Percentiles rank a stretch among this genome's conserved stretches.
phyloP scores from a whole-genome alignment of 1,140 invertebrate genomes.

The Scaptomyza pallida region DNA sequence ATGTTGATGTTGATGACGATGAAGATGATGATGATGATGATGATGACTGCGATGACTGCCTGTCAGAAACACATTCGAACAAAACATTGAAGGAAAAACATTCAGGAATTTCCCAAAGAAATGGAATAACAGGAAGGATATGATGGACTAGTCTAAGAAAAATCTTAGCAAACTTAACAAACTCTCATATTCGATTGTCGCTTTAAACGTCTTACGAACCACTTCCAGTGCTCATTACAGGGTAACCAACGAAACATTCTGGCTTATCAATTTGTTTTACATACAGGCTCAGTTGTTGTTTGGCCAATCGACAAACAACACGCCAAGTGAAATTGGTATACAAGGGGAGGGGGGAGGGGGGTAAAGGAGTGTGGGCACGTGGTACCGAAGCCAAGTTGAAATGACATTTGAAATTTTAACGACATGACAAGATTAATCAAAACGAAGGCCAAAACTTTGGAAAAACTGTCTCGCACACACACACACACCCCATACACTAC shows the following conservation, averaged over 20 bases:
- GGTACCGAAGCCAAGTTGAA: constrained; percentile 52
- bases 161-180: too few species aligned
- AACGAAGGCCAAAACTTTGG: constrained; percentile 43
- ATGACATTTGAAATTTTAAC: constrained; percentile 76
- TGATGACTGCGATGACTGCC: constrained; percentile 38
- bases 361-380: neutral
- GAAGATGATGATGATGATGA: constrained; percentile 47
- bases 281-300: neutral
- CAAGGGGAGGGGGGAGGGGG: neutral
- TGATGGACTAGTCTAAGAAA: too few species aligned
- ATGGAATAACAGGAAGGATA: too few species aligned
- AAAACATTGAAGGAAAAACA: constrained; percentile 40
- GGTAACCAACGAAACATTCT: neutral
- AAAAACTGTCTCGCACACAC: constrained; percentile 25
- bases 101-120: constrained; percentile 37
- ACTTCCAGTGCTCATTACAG: neutral
- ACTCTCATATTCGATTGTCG: too few species aligned
- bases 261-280: neutral
- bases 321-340: neutral
- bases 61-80: constrained; percentile 34
- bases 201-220: too few species aligned
- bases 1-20: constrained; percentile 28
- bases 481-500: constrained; percentile 1
- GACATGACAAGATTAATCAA: constrained; percentile 73
- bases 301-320: constrained; percentile 18